Percentiles rank a stretch among this genome's conserved stretches.
phyloP scores from a whole-genome alignment of 2,113 vertebrate species.

The Mixornis gularis region DNA sequence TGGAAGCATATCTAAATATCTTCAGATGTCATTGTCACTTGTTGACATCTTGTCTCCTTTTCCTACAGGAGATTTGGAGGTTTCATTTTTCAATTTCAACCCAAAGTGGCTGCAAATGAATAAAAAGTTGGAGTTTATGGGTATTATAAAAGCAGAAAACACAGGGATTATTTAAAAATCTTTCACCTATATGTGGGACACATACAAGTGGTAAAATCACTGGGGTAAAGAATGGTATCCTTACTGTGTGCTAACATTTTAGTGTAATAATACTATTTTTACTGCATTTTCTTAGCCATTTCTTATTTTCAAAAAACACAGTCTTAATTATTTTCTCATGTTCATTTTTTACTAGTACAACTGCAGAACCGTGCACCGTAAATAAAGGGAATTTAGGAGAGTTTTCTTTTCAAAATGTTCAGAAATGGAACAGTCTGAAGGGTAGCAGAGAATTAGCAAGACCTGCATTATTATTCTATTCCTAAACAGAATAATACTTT shows the following conservation, averaged over 20 bases:
- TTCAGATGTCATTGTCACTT: background rate
- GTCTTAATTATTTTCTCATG: background rate
- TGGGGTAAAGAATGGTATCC: background rate
- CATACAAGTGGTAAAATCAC: background rate
- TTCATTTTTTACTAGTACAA: background rate
- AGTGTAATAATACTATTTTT: background rate
- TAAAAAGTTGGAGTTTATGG: background rate
- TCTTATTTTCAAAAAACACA: background rate
- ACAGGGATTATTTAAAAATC: background rate
- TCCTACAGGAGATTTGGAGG: background rate
- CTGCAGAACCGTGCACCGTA: background rate
- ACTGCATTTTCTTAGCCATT: background rate
- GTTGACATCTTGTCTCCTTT: background rate
- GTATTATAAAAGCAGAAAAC: background rate
- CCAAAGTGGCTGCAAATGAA: background rate
- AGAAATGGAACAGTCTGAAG: background rate
- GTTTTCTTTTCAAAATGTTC: background rate
- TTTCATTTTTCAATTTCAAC: background rate
- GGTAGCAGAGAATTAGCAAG: background rate
- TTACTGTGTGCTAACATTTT: background rate
- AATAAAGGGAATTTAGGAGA: background rate
- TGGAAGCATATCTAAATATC: background rate
- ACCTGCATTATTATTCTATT: too few species aligned
- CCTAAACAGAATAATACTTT: background rate
- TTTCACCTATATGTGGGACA: background rate